Conservation (phyloP, 2,888 invertebrate genomes). For the Archips xylosteana region DNA sequence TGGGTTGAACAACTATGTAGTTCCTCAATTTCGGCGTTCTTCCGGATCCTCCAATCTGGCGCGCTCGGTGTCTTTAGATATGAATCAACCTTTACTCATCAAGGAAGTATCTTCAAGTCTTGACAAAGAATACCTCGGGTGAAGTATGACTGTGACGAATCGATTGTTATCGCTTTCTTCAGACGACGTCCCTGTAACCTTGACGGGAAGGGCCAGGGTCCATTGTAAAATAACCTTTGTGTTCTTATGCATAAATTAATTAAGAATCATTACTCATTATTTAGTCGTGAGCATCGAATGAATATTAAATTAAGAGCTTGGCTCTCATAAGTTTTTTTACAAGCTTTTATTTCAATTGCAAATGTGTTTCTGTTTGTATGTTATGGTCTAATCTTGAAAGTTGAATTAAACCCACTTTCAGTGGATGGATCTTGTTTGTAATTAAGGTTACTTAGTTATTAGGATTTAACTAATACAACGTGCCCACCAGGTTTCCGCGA, state of each 20-base stretch:
- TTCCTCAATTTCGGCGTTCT: no score
- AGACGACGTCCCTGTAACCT: slow-evolving; percentile 4
- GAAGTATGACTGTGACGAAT: slow-evolving; percentile 6
- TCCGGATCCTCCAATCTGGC: no score
- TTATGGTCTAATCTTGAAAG: no score
- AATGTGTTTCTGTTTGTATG: no score
- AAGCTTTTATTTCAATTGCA: neutral
- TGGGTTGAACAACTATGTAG: no score
- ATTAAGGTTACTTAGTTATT: no score
- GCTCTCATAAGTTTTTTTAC: neutral
- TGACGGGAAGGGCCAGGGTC: neutral
- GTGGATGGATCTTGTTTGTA: no score
- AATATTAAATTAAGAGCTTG: neutral
- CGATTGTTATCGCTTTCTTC: slow-evolving; percentile 9
- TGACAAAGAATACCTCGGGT: neutral
- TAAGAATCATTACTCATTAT: slow-evolving; percentile 1
- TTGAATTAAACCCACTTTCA: no score
- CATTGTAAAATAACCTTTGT: neutral
- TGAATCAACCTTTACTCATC: slow-evolving; percentile 13
- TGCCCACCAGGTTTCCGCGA: no score
- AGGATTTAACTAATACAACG: no score
- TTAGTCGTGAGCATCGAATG: neutral
- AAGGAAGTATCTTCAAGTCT: slow-evolving; percentile 29
- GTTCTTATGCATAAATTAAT: slow-evolving; percentile 7
- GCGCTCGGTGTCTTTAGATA: no score